These are phyloP conservation scores for Sebastes vulpes DNA, from an alignment of 2,797 vertebrate genomes.

Conservation along the genomic window DNA sequence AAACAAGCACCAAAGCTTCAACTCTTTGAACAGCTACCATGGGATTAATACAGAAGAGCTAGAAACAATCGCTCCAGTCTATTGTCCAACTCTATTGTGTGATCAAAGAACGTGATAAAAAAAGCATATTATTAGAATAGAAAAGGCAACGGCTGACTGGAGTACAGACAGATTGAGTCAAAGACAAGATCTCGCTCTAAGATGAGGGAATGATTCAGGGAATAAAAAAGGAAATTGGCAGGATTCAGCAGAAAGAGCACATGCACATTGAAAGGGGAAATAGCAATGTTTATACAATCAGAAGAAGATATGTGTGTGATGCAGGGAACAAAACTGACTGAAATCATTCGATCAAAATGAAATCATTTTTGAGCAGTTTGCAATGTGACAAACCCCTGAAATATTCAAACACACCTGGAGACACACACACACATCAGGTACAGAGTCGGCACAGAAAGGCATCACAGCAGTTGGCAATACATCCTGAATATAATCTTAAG, in stretches of 20 bases:
- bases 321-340: background rate
- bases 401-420: background rate
- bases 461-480: background rate
- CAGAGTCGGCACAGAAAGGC: background rate
- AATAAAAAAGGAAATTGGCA: constrained; percentile 46
- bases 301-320: background rate
- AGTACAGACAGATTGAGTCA: constrained; percentile 31
- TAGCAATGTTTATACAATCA: constrained; percentile 15
- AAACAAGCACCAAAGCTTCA: background rate
- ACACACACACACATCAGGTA: background rate
- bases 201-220: constrained; percentile 42
- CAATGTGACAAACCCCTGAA: background rate
- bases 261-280: constrained; percentile 28
- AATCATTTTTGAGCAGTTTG: background rate
- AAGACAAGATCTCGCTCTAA: constrained; percentile 44
- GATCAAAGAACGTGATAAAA: constrained; percentile 55
- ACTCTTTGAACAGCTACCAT: constrained; percentile 11
- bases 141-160: constrained; percentile 34
- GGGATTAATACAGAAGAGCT: constrained; percentile 27
- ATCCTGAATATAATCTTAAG: background rate
- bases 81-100: constrained; percentile 43
- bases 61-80: constrained; percentile 28
- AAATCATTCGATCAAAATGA: background rate
- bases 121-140: constrained; percentile 57
- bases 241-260: constrained; percentile 23